Conservation (phyloP, 1,140 invertebrate genomes). For the Popillia japonica region DNA sequence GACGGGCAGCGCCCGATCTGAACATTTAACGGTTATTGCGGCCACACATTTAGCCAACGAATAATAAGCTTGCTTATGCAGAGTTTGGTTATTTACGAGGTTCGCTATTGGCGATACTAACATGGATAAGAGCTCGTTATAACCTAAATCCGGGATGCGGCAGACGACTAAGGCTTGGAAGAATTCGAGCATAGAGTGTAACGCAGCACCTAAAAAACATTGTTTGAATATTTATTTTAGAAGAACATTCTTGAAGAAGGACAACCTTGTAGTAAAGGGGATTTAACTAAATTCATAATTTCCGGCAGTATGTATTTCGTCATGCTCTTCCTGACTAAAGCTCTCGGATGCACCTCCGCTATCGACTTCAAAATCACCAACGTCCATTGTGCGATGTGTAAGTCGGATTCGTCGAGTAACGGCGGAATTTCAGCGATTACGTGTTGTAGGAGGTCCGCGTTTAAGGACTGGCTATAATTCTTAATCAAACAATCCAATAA, state of each 20-base stretch:
- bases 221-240: no score
- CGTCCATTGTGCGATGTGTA: constrained; percentile 94
- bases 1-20: constrained; percentile 77
- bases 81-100: constrained; percentile 49
- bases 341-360: constrained; percentile 73
- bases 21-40: constrained; percentile 83
- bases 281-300: constrained; percentile 86
- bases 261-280: constrained; percentile 86
- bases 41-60: constrained; percentile 96
- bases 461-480: constrained; percentile 56
- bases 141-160: constrained; percentile 79
- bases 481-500: constrained; percentile 84
- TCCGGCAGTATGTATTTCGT: constrained; percentile 80
- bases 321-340: constrained; percentile 62
- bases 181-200: constrained; percentile 90
- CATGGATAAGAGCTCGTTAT: constrained; percentile 79
- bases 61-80: constrained; percentile 83
- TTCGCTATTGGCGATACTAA: constrained; percentile 62
- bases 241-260: no score
- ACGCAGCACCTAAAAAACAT: constrained; percentile 73
- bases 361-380: constrained; percentile 81
- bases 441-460: constrained; percentile 52
- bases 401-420: constrained; percentile 90
- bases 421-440: constrained; percentile 83
- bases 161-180: constrained; percentile 88